Percentiles rank a stretch among this genome's conserved stretches.
Evolutionary conservation across 64 coral and sea anemone genomes (phyloP).

Genomic region (Montipora cactus): DNA sequence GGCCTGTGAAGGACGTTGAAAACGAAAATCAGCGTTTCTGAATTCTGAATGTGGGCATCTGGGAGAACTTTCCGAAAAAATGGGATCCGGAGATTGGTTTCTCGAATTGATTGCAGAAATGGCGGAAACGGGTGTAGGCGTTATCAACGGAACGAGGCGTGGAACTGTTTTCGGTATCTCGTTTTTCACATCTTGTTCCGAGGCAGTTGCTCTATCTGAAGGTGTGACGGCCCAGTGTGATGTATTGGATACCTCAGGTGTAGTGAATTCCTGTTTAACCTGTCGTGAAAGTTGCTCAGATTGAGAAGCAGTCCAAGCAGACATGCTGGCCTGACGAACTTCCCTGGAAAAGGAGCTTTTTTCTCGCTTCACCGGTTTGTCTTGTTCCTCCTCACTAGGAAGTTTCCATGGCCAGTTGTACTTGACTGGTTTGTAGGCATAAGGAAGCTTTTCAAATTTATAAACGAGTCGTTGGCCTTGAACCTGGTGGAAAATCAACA

Average conservation of each 20-base stretch:
- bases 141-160: neutral
- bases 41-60: neutral
- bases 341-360: neutral
- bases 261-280: neutral
- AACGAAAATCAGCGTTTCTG: neutral
- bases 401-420: slow-evolving; percentile 43
- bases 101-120: neutral
- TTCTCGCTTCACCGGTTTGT: neutral
- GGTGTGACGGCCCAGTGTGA: neutral
- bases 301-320: neutral
- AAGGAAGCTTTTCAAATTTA: slow-evolving; percentile 64
- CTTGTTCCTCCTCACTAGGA: neutral
- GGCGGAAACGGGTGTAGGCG: neutral
- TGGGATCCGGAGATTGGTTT: neutral
- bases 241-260: neutral
- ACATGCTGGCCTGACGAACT: neutral
- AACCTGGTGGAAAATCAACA: slow-evolving; percentile 16
- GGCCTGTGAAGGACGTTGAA: neutral
- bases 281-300: neutral
- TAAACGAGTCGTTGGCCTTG: slow-evolving; percentile 65
- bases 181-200: neutral
- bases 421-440: slow-evolving; percentile 40
- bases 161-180: neutral
- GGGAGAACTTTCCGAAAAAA: neutral
- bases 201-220: neutral